These are phyloP conservation scores for Prinia subflava DNA, from an alignment of 2,113 vertebrate species.

Conservation along the genomic window DNA sequence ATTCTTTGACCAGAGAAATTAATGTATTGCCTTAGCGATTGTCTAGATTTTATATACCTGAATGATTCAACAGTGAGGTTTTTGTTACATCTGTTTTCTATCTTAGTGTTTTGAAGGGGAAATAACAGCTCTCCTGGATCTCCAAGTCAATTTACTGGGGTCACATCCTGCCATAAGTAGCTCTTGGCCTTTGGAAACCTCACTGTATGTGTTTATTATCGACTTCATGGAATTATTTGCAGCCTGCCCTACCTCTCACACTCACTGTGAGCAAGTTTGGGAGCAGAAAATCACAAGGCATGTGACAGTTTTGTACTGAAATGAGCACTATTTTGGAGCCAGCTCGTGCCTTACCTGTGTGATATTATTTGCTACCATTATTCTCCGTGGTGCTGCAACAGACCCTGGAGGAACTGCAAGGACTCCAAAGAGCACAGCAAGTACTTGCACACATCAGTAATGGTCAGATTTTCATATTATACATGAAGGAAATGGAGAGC, in stretches of 20 bases:
- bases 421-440: background rate
- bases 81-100: background rate
- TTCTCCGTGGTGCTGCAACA: background rate
- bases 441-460: background rate
- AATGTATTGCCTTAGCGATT: background rate
- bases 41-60: background rate
- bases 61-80: background rate
- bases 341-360: background rate
- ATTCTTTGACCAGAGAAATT: background rate
- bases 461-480: background rate
- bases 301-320: background rate
- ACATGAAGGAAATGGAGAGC: background rate
- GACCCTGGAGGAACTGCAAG: background rate
- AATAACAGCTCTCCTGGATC: background rate
- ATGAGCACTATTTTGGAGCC: background rate
- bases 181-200: background rate
- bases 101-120: background rate
- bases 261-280: background rate
- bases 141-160: background rate
- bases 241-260: background rate
- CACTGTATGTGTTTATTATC: background rate
- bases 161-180: background rate
- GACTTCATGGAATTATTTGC: background rate
- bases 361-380: background rate
- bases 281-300: background rate